Evolutionary conservation across 2,888 invertebrate species (phyloP).

Genomic region (Chalcosyrphus nemorum): DNA sequence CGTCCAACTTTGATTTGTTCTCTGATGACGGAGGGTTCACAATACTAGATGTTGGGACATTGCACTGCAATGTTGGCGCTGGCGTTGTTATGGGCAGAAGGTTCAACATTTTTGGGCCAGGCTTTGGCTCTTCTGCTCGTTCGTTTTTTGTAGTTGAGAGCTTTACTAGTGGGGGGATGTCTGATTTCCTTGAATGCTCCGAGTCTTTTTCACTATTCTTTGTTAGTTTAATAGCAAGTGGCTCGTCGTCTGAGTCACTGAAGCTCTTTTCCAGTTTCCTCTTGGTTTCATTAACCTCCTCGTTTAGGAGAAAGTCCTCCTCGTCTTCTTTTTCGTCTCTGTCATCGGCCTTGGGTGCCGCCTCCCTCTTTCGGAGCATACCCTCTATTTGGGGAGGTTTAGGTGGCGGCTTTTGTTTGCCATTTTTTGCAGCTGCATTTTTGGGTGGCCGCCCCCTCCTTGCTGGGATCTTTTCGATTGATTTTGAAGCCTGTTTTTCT

Average conservation of each 20-base stretch:
- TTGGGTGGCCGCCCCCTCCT: constrained; percentile 78
- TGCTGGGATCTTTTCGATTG: constrained; percentile 60
- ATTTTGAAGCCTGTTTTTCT: constrained; percentile 50
- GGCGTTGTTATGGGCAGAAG: constrained; percentile 77
- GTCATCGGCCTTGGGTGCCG: constrained; percentile 76
- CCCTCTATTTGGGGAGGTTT: constrained; percentile 78
- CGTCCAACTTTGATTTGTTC: constrained; percentile 35
- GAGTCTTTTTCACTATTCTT: constrained; percentile 76
- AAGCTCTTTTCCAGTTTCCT: constrained; percentile 83
- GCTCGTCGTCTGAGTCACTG: constrained; percentile 87
- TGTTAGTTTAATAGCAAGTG: constrained; percentile 84
- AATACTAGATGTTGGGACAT: constrained; percentile 4
- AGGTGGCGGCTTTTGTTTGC: constrained; percentile 56
- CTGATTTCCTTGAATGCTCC: constrained; percentile 66
- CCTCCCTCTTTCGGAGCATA: constrained; percentile 80
- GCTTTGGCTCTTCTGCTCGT: constrained; percentile 53
- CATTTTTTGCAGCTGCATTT: constrained; percentile 59
- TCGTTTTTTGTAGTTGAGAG: constrained; percentile 32
- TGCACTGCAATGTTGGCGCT: constrained; percentile 44
- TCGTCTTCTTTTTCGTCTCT: constrained; percentile 76
- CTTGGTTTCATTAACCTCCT: constrained; percentile 79
- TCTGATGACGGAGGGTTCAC: constrained; percentile 8
- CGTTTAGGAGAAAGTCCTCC: constrained; percentile 79
- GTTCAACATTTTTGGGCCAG: constrained; percentile 73
- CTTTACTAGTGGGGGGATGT: constrained; percentile 46